phyloP scores from a whole-genome alignment of 2,888 invertebrate genomes.

The Acronicta leporina region DNA sequence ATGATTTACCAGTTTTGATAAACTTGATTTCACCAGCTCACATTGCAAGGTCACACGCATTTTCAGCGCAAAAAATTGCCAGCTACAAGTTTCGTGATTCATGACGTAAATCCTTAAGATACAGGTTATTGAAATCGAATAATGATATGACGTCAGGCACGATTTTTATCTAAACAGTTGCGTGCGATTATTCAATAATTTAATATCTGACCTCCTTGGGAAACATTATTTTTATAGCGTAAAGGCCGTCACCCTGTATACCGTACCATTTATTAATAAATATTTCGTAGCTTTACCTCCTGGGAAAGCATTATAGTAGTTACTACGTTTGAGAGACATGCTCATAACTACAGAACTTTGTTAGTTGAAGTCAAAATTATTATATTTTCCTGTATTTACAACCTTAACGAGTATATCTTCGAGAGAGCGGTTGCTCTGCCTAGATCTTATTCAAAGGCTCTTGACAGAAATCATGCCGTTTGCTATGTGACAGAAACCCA shows the following conservation, averaged over 20 bases:
- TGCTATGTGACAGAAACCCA: too few relatives aligned
- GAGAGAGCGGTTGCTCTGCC: too few relatives aligned
- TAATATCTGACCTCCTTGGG: not conserved
- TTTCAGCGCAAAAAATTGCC: constrained; percentile 1
- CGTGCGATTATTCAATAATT: constrained; percentile 19
- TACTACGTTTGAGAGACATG: not conserved
- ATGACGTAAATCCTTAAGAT: constrained; percentile 14
- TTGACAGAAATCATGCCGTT: too few relatives aligned
- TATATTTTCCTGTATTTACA: too few relatives aligned
- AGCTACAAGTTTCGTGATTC: not conserved
- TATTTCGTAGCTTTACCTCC: too few relatives aligned
- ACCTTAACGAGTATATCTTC: too few relatives aligned
- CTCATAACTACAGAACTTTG: not conserved
- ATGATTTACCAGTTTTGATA: not conserved
- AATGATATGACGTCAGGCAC: not conserved
- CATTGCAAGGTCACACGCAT: constrained; percentile 7
- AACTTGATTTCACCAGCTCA: not conserved
- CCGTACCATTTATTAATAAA: too few relatives aligned
- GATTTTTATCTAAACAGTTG: not conserved
- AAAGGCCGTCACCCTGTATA: too few relatives aligned
- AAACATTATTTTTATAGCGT: too few relatives aligned
- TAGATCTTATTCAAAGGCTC: too few relatives aligned
- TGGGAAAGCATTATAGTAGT: too few relatives aligned
- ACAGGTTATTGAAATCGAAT: constrained; percentile 27
- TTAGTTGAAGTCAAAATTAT: too few relatives aligned